These are phyloP conservation scores for Xerus rutilus DNA, from an alignment of 2,797 vertebrate genomes.

Conservation along the genomic window DNA sequence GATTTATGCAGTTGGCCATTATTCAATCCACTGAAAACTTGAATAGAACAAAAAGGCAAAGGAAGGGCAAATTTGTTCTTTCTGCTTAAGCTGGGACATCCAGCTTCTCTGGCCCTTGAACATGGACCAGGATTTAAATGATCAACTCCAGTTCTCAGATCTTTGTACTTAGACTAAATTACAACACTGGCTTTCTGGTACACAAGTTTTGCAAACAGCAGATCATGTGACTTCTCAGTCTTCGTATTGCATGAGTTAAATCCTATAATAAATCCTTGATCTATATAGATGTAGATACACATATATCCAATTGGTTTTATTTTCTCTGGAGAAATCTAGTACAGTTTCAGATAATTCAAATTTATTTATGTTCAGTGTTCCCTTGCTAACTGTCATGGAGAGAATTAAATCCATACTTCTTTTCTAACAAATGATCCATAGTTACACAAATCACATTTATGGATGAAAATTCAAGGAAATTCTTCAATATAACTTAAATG, in stretches of 20 bases:
- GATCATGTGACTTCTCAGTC: not conserved
- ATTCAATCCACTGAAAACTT: not conserved
- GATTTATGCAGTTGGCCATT: not conserved
- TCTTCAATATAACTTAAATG: not conserved
- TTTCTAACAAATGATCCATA: not conserved
- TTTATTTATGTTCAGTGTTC: not conserved
- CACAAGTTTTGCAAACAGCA: not conserved
- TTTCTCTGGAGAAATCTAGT: not conserved
- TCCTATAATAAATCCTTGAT: not conserved
- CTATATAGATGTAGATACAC: not conserved
- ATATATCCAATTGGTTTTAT: not conserved
- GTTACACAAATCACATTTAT: not conserved
- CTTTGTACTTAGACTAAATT: not conserved
- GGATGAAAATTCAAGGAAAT: not conserved
- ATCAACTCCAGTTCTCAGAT: not conserved
- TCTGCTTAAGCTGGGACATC: not conserved
- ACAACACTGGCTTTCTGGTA: not conserved
- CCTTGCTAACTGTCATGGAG: not conserved
- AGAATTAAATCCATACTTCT: not conserved
- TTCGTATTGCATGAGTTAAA: not conserved
- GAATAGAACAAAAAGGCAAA: not conserved
- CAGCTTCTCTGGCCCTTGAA: not conserved
- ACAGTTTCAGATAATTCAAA: not conserved
- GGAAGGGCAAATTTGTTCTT: not conserved
- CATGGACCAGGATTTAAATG: no score